These are phyloP conservation scores for Acropternis orthonyx DNA, from an alignment of 2,797 vertebrate species.

Conservation along the genomic window DNA sequence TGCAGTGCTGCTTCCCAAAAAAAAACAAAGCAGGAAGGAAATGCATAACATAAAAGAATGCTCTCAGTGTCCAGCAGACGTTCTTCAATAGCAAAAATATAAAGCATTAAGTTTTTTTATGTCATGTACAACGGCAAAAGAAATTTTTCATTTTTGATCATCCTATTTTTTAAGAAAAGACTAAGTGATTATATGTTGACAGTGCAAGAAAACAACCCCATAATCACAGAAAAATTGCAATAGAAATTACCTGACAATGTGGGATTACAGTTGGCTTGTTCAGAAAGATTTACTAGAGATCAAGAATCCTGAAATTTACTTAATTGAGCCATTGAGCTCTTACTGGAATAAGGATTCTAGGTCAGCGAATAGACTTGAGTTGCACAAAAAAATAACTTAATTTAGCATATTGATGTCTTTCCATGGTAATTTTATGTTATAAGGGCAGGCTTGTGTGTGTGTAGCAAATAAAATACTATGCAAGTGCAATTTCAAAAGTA, in stretches of 20 bases:
- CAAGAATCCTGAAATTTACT: not conserved
- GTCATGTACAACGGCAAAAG: not conserved
- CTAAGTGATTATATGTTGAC: not conserved
- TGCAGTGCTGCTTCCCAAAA: not conserved
- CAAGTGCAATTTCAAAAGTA: not conserved
- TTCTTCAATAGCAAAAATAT: not conserved
- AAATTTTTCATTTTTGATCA: not conserved
- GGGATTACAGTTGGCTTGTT: not conserved
- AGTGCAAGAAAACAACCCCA: not conserved
- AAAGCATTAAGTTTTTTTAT: fast-evolving
- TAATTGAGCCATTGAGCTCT: not conserved
- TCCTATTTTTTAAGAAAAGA: not conserved
- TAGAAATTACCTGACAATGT: not conserved
- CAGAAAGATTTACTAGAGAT: not conserved
- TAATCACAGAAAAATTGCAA: not conserved
- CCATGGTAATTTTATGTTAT: not conserved
- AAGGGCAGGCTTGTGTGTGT: not conserved
- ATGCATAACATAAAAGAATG: not conserved
- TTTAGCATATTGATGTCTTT: not conserved
- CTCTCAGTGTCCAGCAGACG: not conserved
- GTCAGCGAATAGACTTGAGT: not conserved
- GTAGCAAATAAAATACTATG: not conserved
- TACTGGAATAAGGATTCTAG: not conserved
- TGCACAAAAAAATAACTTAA: not conserved
- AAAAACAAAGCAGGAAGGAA: not conserved